Evolutionary conservation across 2,888 invertebrate species (phyloP).

Genomic region (Odontocolon sp.): DNA sequence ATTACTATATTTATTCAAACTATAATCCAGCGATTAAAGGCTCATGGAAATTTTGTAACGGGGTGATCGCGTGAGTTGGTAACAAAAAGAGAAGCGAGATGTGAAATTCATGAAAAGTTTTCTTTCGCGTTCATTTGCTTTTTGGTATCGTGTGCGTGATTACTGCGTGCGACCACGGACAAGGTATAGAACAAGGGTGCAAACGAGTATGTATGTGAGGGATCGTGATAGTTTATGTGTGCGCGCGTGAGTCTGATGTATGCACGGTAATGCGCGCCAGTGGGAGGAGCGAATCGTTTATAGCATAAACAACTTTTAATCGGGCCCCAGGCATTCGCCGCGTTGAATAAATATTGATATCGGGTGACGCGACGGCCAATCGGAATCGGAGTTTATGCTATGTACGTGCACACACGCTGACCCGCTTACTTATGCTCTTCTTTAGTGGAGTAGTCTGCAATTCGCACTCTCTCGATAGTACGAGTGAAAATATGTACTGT

Average conservation of each 20-base stretch:
- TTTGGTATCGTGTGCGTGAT: conserved; percentile 60
- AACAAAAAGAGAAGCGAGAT: not conserved
- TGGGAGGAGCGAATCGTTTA: conserved; percentile 77
- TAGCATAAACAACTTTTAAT: conserved; percentile 79
- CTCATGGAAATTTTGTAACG: too few relatives aligned
- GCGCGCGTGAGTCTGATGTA: conserved; percentile 31
- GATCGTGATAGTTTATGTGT: conserved; percentile 27
- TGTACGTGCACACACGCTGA: conserved; percentile 67
- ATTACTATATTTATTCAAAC: not conserved
- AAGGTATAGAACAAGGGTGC: conserved; percentile 44
- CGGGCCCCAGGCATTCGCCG: conserved; percentile 74
- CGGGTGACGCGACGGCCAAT: conserved; percentile 76
- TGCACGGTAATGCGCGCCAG: conserved; percentile 62
- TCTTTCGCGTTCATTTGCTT: not conserved
- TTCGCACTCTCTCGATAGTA: conserved; percentile 56
- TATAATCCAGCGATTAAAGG: not conserved
- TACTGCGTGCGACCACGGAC: conserved; percentile 57
- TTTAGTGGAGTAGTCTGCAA: too few relatives aligned
- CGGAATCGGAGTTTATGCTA: conserved; percentile 68
- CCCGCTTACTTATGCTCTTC: too few relatives aligned
- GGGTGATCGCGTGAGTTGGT: not conserved
- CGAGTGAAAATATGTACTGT: conserved; percentile 27
- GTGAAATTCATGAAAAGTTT: not conserved
- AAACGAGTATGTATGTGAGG: conserved; percentile 27
- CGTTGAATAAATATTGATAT: conserved; percentile 79